phyloP scores from a whole-genome alignment of 2,888 invertebrate species.

The Sinodicranocentrus sp. region DNA sequence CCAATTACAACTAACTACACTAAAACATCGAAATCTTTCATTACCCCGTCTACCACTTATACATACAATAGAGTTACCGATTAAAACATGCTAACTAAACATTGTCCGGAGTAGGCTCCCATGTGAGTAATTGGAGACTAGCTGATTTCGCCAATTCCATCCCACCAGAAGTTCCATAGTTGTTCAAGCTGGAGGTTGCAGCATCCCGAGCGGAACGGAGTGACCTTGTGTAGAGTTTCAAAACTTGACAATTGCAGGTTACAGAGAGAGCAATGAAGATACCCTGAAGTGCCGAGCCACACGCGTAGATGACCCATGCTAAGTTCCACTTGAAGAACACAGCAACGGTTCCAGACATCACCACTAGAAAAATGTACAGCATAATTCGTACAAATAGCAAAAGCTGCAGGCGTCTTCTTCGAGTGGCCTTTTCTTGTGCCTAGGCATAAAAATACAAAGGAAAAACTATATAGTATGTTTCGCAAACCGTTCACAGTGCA shows the following conservation, averaged over 20 bases:
- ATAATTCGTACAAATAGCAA: slow-evolving; percentile 82
- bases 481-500: background rate
- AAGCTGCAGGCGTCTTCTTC: slow-evolving; percentile 82
- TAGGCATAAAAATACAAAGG: slow-evolving; percentile 77
- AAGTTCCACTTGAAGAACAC: slow-evolving; percentile 76
- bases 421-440: slow-evolving; percentile 82
- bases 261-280: slow-evolving; percentile 83
- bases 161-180: slow-evolving; percentile 72
- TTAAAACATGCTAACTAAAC: slow-evolving; percentile 56
- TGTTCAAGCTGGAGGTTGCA: slow-evolving; percentile 70
- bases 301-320: slow-evolving; percentile 78
- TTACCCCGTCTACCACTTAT: too few species aligned
- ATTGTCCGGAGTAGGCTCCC: slow-evolving; percentile 76
- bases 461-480: background rate
- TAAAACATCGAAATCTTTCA: too few species aligned
- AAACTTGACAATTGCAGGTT: slow-evolving; percentile 82
- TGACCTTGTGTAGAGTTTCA: slow-evolving; percentile 76
- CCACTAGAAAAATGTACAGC: slow-evolving; percentile 80
- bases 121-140: slow-evolving; percentile 77
- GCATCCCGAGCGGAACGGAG: slow-evolving; percentile 71
- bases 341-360: slow-evolving; percentile 78
- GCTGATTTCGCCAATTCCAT: slow-evolving; percentile 76
- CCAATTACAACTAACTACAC: too few species aligned
- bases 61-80: too few species aligned
- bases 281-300: slow-evolving; percentile 80